Base-by-base conservation (phyloP, 2,888 invertebrate genomes). In the Schizaphis graminum region DNA sequence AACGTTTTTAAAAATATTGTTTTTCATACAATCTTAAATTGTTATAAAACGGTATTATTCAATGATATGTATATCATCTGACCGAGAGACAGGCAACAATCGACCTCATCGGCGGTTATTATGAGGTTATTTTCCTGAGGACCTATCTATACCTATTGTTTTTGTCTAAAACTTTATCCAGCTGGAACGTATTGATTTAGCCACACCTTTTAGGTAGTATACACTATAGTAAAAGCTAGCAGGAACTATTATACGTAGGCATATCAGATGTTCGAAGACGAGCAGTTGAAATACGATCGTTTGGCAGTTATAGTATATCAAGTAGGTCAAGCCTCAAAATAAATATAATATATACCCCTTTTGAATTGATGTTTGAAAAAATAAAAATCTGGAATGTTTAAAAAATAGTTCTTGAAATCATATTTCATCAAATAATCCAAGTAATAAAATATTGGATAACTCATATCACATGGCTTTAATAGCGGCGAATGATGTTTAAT, bases 281-380 rank as follows among this genome's bases (percentile, higher is more conserved):
- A 47, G 61, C 47, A n/a, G 47, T 90, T 61, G 90, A 90, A 89
- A 90, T n/a, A 90, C 44, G 61, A 90, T 28, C 90, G 26, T 85
- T 44, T 44, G 4, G 44, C n/a, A 8, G 26, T 47, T 16, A 8
- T 61, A n/a, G n/a, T 44, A n/a, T 11, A 28, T 90, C 47, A 90
- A 90, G 21, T 90, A 21, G 61, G 61, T 90, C 90, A 47, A 61
- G n/a, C n/a, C 16, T 47, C 0, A 61, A 47, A 44, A 88, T 3
- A 67, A 47, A 88, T 21, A 85, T 21, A n/a, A 61, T n/a, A 90
- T n/a, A 90, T 4, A 8, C n/a, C 61, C 5, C 11, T 10, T n/a
- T n/a, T 21, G n/a, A 21, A n/a, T 67, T 47, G 10, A 35, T 10
- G 21, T 16, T n/a, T 53, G 16, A 21, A 88, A 49, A 88, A 49